Conservation (phyloP, 2,888 invertebrate species). For the Poecilobothrus nobilitatus region DNA sequence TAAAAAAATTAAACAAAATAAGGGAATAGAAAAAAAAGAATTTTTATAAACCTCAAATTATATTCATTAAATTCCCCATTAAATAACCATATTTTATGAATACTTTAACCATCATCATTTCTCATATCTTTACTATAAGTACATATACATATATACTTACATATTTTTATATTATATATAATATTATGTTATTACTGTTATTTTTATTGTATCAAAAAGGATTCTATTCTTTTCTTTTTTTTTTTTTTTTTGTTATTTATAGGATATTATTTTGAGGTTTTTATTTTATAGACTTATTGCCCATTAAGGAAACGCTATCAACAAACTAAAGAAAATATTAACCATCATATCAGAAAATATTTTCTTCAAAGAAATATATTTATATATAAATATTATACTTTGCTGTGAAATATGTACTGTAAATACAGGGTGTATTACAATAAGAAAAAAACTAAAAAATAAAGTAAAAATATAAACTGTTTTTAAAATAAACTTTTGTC, state of each 20-base stretch:
- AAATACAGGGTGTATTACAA: too few species aligned
- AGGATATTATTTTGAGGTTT: background rate
- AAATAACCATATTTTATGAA: constrained; percentile 6
- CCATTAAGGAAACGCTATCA: constrained; percentile 1
- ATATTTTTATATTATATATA: background rate
- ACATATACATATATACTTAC: background rate
- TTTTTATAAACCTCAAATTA: constrained; percentile 1
- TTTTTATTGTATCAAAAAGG: background rate
- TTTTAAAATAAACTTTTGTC: too few species aligned
- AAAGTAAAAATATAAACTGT: too few species aligned
- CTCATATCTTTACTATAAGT: background rate
- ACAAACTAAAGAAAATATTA: background rate
- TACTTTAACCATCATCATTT: constrained; percentile 6
- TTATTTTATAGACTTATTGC: constrained; percentile 2
- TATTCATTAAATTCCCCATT: background rate
- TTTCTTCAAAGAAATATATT: too few species aligned
- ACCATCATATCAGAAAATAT: background rate
- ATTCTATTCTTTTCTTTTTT: background rate
- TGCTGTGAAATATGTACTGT: too few species aligned
- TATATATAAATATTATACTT: too few species aligned
- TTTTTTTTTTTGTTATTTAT: background rate
- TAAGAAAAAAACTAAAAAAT: too few species aligned
- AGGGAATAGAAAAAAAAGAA: background rate
- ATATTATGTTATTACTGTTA: background rate
- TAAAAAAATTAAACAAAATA: background rate